A percentile compares a stretch with the other conserved stretches of the same genome.
These are phyloP conservation scores for Mesochorus sp. DNA, from an alignment of 2,888 invertebrate genomes.

Conservation along the genomic window DNA sequence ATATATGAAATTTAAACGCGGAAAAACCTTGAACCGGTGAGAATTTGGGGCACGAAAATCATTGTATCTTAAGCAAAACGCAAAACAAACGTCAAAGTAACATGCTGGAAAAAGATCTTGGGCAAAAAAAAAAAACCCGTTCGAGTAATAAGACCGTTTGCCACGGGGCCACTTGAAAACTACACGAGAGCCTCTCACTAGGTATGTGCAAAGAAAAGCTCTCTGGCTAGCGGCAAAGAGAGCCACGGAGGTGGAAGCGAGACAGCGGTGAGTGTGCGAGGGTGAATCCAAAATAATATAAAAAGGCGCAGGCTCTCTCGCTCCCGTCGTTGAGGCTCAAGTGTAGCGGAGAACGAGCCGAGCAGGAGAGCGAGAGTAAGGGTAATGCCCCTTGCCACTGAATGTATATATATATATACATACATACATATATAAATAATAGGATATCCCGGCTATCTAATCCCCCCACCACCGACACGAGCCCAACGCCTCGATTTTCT, in stretches of 20 bases:
- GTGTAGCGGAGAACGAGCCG: not conserved
- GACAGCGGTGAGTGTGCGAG: conserved; percentile 5
- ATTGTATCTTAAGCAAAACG: not conserved
- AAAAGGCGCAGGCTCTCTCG: not conserved
- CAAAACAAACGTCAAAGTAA: not conserved
- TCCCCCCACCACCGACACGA: conserved; percentile 20
- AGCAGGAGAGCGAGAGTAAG: conserved; percentile 15
- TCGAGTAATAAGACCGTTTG: conserved; percentile 55
- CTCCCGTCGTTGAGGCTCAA: not conserved
- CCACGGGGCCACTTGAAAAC: conserved; percentile 33
- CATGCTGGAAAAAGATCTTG: not conserved
- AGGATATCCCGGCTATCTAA: not conserved
- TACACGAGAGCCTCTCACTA: conserved; percentile 36
- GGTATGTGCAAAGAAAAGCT: conserved; percentile 39
- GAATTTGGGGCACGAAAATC: too few species aligned
- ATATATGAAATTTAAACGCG: too few species aligned
- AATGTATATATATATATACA: not conserved
- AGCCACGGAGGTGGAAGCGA: not conserved
- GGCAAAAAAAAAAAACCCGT: conserved; percentile 13
- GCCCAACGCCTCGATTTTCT: conserved; percentile 34
- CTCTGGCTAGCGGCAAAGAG: not conserved
- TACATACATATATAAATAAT: too few species aligned
- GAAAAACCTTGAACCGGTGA: too few species aligned
- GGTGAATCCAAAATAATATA: conserved; percentile 24
- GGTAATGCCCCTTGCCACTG: conserved; percentile 31